Evolutionary conservation across 2,113 vertebrate genomes (phyloP).

Genomic region (Calyptomena viridis): DNA sequence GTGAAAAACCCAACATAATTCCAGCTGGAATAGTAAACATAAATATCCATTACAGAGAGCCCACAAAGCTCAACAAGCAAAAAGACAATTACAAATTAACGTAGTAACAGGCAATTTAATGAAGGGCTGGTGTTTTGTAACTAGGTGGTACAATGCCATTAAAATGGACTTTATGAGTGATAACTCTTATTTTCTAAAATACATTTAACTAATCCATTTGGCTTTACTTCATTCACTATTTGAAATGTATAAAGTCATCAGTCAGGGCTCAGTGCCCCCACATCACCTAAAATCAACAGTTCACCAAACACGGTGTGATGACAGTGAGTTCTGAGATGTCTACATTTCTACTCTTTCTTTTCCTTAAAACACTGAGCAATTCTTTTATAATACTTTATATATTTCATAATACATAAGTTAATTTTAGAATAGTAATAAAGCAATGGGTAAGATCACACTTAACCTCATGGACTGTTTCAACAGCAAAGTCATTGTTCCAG

Average conservation of each 20-base stretch:
- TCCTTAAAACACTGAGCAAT: not conserved
- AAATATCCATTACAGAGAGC: not conserved
- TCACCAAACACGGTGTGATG: too few relatives aligned
- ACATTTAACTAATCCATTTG: not conserved
- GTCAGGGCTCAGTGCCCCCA: not conserved
- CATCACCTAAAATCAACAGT: not conserved
- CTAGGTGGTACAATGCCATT: not conserved
- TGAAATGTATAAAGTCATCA: not conserved
- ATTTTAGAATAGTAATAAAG: not conserved
- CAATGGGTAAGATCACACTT: not conserved
- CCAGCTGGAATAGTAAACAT: not conserved
- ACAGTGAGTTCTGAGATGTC: not conserved
- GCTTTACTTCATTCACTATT: not conserved
- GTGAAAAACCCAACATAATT: not conserved
- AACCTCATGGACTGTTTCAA: rapidly evolving
- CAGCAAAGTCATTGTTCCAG: not conserved
- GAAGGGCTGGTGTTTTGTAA: not conserved
- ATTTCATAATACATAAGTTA: not conserved
- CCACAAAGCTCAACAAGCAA: not conserved
- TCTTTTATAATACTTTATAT: not conserved
- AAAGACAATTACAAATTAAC: not conserved
- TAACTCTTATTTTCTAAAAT: not conserved
- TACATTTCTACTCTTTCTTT: not conserved
- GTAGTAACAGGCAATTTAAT: not conserved
- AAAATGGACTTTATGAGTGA: not conserved